phyloP scores from a whole-genome alignment of 2,113 vertebrate genomes.

The Megalops atlanticus region DNA sequence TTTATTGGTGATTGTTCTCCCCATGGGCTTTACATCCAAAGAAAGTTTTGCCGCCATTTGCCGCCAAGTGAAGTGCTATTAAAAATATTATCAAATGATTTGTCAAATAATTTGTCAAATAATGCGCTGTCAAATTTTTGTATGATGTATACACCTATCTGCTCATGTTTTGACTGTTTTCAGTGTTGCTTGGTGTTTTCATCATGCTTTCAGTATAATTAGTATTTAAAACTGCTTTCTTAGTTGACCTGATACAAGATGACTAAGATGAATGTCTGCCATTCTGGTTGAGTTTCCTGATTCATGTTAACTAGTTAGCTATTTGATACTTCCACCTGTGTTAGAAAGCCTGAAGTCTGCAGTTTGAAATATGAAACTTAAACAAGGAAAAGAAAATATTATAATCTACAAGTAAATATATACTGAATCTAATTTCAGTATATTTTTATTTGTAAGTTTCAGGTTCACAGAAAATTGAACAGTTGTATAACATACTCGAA shows the following conservation, averaged over 20 bases:
- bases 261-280: too few species aligned
- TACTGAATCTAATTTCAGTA: too few species aligned
- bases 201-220: too few species aligned
- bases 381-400: too few species aligned
- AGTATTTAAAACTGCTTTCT: too few species aligned
- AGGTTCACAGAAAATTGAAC: neutral
- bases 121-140: neutral
- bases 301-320: too few species aligned
- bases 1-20: constrained; percentile 63
- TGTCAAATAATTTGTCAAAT: neutral
- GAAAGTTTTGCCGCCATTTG: neutral
- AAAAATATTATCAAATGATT: neutral
- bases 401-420: too few species aligned
- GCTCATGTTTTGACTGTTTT: neutral
- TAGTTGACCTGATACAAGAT: too few species aligned
- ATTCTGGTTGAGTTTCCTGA: too few species aligned
- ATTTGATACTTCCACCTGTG: too few species aligned
- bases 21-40: constrained; percentile 48
- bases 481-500: neutral
- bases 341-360: too few species aligned
- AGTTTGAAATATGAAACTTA: too few species aligned
- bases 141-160: neutral
- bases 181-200: neutral
- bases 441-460: neutral
- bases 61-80: neutral